Evolutionary conservation across 2,888 invertebrate species (phyloP).

Genomic region (Ptilodon capucinus): DNA sequence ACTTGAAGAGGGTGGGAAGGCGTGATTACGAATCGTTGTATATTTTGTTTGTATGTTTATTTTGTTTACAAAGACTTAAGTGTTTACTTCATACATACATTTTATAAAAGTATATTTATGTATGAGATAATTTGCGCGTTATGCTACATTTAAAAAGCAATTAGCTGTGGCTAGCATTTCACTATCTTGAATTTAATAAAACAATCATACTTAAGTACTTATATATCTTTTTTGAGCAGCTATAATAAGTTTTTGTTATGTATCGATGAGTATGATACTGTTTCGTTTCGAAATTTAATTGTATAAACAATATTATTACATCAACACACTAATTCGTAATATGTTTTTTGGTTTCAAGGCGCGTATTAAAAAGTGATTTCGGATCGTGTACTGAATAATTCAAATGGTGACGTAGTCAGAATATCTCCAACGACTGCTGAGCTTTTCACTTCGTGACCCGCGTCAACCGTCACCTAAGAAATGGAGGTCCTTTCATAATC

Average conservation of each 20-base stretch:
- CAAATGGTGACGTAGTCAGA: conserved; percentile 28
- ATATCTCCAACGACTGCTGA: conserved; percentile 26
- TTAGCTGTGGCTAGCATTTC: no score
- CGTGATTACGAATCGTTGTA: not conserved
- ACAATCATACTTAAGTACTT: no score
- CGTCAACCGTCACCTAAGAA: conserved; percentile 25
- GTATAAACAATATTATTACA: no score
- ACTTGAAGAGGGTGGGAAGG: conserved; percentile 35
- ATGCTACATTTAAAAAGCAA: no score
- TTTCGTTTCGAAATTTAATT: no score
- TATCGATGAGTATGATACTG: no score
- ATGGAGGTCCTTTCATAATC: conserved; percentile 2
- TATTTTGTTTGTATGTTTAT: not conserved
- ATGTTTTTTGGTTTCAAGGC: conserved; percentile 21
- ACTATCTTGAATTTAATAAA: no score
- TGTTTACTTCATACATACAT: not conserved
- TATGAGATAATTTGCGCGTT: no score
- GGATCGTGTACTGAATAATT: conserved; percentile 43
- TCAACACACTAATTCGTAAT: conserved; percentile 4
- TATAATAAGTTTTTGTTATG: no score
- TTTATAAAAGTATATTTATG: no score
- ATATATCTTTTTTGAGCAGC: no score
- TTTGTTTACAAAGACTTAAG: not conserved
- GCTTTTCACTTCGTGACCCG: conserved; percentile 30
- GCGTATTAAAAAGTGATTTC: conserved; percentile 38